These are phyloP conservation scores for Zophobas morio DNA, from an alignment of 1,140 invertebrate genomes.

Conservation along the genomic window DNA sequence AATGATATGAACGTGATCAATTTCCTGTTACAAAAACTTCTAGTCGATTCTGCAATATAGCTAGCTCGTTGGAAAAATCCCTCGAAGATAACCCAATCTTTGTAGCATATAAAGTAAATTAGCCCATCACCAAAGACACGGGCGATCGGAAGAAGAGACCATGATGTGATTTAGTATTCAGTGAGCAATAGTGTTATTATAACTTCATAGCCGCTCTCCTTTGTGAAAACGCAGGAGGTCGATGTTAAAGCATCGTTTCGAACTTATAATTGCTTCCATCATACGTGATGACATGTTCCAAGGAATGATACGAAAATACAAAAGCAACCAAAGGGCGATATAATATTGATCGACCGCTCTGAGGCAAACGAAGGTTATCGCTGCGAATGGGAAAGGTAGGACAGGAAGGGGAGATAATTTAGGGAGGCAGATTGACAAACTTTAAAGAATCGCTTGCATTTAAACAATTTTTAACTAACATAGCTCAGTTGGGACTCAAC, in stretches of 20 bases:
- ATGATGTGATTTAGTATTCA: constrained; percentile 45
- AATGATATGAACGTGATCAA: constrained; percentile 40
- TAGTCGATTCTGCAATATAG: constrained; percentile 7
- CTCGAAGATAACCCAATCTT: constrained; percentile 2
- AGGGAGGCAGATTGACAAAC: constrained; percentile 35
- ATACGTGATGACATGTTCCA: constrained; percentile 45
- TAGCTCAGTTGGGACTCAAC: neutral
- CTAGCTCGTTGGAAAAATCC: constrained; percentile 9
- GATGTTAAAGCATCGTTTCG: constrained; percentile 43
- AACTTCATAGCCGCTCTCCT: constrained; percentile 41
- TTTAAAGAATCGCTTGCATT: constrained; percentile 18
- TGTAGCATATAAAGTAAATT: constrained; percentile 17
- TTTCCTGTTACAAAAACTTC: constrained; percentile 37
- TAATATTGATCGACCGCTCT: constrained; percentile 25
- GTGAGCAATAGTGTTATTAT: constrained; percentile 46
- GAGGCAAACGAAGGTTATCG: constrained; percentile 36
- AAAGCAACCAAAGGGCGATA: constrained; percentile 37
- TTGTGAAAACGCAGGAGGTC: constrained; percentile 46
- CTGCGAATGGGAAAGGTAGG: constrained; percentile 18
- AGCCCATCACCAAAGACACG: constrained; percentile 15
- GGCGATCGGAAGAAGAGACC: constrained; percentile 4
- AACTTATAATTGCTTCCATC: constrained; percentile 48
- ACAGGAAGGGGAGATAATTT: constrained; percentile 35
- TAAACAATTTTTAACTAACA: constrained; percentile 40
- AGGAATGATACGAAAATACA: constrained; percentile 43